A percentile compares a stretch with the other conserved stretches of the same genome.
These are phyloP conservation scores for Meleagris gallopavo DNA, from an alignment of 2,113 vertebrate species.

Conservation along the genomic window DNA sequence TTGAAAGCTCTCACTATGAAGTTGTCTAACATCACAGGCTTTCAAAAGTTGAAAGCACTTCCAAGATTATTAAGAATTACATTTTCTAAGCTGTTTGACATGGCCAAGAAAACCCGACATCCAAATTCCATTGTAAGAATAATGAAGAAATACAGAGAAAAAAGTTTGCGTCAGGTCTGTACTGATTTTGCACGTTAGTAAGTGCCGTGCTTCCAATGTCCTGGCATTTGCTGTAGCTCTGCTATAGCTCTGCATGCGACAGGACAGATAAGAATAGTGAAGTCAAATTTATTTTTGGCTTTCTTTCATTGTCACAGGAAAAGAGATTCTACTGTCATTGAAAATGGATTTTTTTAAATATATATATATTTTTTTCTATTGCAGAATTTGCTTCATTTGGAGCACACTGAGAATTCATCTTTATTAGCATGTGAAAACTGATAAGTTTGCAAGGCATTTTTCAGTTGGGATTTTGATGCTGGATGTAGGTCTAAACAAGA, in stretches of 20 bases:
- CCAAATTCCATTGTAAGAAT: background rate
- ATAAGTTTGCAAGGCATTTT: background rate
- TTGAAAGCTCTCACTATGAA: constrained; percentile 40
- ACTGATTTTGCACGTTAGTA: background rate
- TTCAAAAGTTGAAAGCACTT: constrained; percentile 23
- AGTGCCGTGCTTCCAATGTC: background rate
- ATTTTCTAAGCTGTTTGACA: background rate
- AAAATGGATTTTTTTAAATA: background rate
- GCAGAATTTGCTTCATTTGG: background rate
- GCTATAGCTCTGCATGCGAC: background rate
- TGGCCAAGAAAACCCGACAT: background rate
- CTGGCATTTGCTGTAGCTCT: background rate
- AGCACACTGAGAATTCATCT: background rate
- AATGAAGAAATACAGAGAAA: background rate
- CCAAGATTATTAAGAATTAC: background rate
- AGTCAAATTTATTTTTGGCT: background rate
- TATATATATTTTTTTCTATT: background rate
- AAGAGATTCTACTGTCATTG: background rate
- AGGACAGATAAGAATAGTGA: background rate
- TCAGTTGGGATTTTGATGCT: background rate
- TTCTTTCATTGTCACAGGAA: background rate
- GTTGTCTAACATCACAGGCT: constrained; percentile 28
- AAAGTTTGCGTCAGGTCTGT: background rate
- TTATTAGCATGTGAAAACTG: constrained; percentile 18
- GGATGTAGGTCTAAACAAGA: background rate